Evolutionary conservation across 2,888 invertebrate species (phyloP).

Genomic region (Augiades crinisus): DNA sequence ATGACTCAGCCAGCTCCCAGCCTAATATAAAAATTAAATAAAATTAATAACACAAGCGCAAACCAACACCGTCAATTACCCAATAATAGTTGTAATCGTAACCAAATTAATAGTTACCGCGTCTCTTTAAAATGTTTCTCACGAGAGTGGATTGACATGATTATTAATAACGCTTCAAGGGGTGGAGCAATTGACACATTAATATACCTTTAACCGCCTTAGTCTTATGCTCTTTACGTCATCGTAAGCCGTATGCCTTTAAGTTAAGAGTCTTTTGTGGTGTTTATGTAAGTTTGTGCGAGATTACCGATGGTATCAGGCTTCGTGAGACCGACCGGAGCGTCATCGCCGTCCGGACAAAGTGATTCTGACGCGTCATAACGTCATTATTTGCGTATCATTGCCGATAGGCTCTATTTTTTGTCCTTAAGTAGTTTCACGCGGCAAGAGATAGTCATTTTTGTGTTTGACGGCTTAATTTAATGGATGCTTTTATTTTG

Average conservation of each 20-base stretch:
- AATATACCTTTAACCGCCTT: slow-evolving; percentile 52
- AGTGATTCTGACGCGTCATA: slow-evolving; percentile 68
- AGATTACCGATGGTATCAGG: slow-evolving; percentile 57
- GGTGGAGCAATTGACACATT: slow-evolving; percentile 74
- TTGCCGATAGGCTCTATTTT: slow-evolving; percentile 40
- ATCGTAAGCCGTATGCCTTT: slow-evolving; percentile 35
- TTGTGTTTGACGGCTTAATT: slow-evolving; percentile 19
- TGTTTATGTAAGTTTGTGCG: slow-evolving; percentile 41
- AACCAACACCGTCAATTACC: slow-evolving; percentile 68
- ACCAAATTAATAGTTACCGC: slow-evolving; percentile 68
- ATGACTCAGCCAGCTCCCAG: slow-evolving; percentile 68
- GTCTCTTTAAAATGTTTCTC: slow-evolving; percentile 70
- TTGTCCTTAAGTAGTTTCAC: slow-evolving; percentile 25
- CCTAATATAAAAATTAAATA: slow-evolving; percentile 59
- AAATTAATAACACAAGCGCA: slow-evolving; percentile 67
- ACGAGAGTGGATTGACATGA: slow-evolving; percentile 73
- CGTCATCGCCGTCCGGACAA: slow-evolving; percentile 64
- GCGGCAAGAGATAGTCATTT: slow-evolving; percentile 18
- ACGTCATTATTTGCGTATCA: slow-evolving; percentile 70
- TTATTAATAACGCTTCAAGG: slow-evolving; percentile 62
- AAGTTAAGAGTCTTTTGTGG: slow-evolving; percentile 27
- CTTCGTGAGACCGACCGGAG: slow-evolving; percentile 55
- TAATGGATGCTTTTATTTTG: slow-evolving; percentile 2
- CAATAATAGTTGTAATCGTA: slow-evolving; percentile 65
- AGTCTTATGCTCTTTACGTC: neutral